These are phyloP conservation scores for Drosophila insularis DNA, from an alignment of 1,140 invertebrate genomes.

Conservation along the genomic window DNA sequence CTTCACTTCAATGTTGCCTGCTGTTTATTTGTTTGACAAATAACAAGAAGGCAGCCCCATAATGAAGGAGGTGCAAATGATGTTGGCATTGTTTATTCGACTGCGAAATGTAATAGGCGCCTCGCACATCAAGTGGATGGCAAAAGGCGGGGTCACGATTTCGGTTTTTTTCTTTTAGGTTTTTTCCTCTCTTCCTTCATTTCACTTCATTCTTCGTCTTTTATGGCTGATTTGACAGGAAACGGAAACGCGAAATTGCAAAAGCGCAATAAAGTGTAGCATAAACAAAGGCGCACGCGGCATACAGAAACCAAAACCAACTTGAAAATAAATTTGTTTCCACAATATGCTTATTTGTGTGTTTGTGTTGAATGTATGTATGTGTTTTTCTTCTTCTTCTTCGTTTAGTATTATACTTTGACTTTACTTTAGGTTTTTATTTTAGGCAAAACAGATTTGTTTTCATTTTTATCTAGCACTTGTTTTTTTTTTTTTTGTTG, in stretches of 20 bases:
- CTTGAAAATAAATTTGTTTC: constrained; percentile 79
- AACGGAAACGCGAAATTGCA: constrained; percentile 80
- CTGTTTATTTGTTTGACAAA: constrained; percentile 79
- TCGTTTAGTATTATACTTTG: constrained; percentile 17
- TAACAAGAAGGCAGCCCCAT: constrained; percentile 70
- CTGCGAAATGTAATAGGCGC: constrained; percentile 80
- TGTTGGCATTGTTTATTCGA: constrained; percentile 80
- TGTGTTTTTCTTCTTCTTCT: constrained; percentile 29
- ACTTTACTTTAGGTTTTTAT: constrained; percentile 18
- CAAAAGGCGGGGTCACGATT: constrained; percentile 65
- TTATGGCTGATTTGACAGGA: constrained; percentile 80
- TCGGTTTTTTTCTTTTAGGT: constrained; percentile 43
- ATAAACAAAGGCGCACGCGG: constrained; percentile 76
- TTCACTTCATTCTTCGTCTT: constrained; percentile 41
- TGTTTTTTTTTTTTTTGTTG: background rate
- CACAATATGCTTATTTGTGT: constrained; percentile 53
- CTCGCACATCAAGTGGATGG: constrained; percentile 28
- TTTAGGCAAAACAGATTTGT: constrained; percentile 47
- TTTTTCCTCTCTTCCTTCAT: background rate
- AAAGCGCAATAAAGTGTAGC: constrained; percentile 80
- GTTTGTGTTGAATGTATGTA: constrained; percentile 33
- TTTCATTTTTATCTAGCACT: constrained; percentile 36
- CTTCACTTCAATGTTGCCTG: constrained; percentile 35
- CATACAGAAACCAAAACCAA: constrained; percentile 53
- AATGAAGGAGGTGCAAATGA: constrained; percentile 80